A percentile compares a stretch with the other conserved stretches of the same genome.
Conservation (phyloP, 2,797 vertebrate species). For the Cryptoblepharus egeriae region DNA sequence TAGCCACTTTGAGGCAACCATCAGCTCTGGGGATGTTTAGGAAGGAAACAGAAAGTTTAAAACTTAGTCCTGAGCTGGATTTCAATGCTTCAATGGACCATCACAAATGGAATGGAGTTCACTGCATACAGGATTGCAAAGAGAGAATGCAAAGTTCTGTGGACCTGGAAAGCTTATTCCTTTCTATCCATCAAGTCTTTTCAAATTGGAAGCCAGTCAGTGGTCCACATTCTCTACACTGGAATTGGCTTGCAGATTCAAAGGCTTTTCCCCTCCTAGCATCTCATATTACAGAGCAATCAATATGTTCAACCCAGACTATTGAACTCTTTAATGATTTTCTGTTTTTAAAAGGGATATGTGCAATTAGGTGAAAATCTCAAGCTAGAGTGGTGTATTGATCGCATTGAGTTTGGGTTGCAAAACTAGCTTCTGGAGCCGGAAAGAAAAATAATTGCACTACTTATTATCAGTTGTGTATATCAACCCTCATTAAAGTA, state of each 20-base stretch:
- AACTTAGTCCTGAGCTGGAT: too few relatives aligned
- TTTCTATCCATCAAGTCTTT: neutral
- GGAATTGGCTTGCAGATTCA: neutral
- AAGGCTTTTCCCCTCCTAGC: neutral
- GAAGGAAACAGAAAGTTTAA: too few relatives aligned
- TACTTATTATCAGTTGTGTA: neutral
- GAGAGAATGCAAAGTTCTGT: neutral
- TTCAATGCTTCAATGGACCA: neutral
- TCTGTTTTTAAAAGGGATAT: slow-evolving; percentile 35
- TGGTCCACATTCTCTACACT: neutral
- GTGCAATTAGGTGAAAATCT: slow-evolving; percentile 36
- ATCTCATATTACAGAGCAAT: slow-evolving; percentile 29
- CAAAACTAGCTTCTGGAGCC: neutral
- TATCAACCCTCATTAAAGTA: neutral
- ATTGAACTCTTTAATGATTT: slow-evolving; percentile 10
- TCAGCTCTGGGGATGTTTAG: too few relatives aligned
- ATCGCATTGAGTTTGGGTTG: slow-evolving; percentile 9
- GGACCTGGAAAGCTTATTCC: neutral
- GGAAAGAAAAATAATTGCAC: neutral
- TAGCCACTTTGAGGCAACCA: too few relatives aligned
- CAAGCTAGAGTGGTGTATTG: neutral
- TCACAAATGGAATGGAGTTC: neutral
- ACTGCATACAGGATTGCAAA: neutral
- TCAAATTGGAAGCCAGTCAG: neutral
- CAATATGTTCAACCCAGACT: neutral